Base-by-base conservation (phyloP, 2,797 vertebrate species). In the Malacoctenus gilli region DNA sequence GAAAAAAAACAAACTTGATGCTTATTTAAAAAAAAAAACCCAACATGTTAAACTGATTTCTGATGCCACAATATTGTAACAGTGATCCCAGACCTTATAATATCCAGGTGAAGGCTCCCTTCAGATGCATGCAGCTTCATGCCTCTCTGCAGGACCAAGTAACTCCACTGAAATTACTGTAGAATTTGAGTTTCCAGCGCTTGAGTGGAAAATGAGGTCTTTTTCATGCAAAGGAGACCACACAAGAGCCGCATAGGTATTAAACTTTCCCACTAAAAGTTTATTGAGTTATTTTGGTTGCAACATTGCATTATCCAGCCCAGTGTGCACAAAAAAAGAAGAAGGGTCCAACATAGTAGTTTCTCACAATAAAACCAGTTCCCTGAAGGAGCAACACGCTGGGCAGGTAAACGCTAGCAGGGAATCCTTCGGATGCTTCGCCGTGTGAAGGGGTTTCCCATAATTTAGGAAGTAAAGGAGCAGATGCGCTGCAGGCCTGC, bases 251-350 rank as follows among this genome's bases (percentile, higher is more conserved):
- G 42, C 79, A 61, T 80, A 87, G 83, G 88, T 89, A 91, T 90
- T 90, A 92, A 91, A 91, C 78, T 89, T 91, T 89, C 90, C 90
- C 77, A 89, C 80, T 89, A 84, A 93, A 93, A 88, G 68, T 92
- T 93, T 92, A 92, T 89, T 76, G 90, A 90, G 89, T 91, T 92
- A 92, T 92, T 92, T 91, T 85, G 86, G 90, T 87, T 87, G 82
- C 80, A 86, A 76, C 82, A 81, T 87, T 41, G 73, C 84, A 79
- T 85, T 89, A 79, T 86, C 83, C 72, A 68, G 80, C 80, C 79
- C 79, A 82, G 79, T 88, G 85, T 86, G 83, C 86, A 91, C 89
- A 92, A 91, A 91, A 92, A 88, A 92, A 91, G 91, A 92, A 88
- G 85, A 85, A 70, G 23, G 15, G 54, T 53, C 34, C 35, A 67